Conservation (phyloP, 2,797 vertebrate genomes). For the Pogonophryne albipinna region DNA sequence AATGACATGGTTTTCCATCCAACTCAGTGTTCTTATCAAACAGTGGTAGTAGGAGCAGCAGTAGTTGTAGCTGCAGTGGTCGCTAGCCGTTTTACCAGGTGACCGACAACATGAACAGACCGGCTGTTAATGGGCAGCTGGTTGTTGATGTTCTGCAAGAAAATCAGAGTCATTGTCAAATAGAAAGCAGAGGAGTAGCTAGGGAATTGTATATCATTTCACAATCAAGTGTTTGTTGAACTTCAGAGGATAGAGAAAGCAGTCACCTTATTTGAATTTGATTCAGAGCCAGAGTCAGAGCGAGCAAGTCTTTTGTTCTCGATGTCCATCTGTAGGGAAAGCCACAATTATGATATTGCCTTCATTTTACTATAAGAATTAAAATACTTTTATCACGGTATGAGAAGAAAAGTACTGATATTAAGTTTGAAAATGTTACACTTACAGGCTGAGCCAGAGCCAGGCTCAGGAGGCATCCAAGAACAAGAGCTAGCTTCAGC, state of each 20-base stretch:
- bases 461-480: conserved; percentile 59
- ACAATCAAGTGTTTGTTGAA: neutral
- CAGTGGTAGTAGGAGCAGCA: neutral
- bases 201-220: neutral
- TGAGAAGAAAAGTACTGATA: neutral
- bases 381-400: neutral
- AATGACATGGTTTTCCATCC: too few relatives aligned
- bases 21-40: too few relatives aligned
- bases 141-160: neutral
- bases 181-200: neutral
- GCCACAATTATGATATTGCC: neutral
- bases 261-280: neutral
- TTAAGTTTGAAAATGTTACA: neutral
- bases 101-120: too few relatives aligned
- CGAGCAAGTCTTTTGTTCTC: conserved; percentile 12
- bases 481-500: conserved; percentile 48
- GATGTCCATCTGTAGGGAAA: conserved; percentile 20
- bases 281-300: conserved; percentile 2
- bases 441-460: conserved; percentile 57
- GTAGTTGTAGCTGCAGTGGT: neutral
- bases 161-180: neutral
- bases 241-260: neutral
- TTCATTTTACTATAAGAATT: neutral
- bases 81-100: too few relatives aligned
- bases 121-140: too few relatives aligned